Evolutionary conservation across 2,888 invertebrate species (phyloP).

Genomic region (Teinopalpus imperialis): DNA sequence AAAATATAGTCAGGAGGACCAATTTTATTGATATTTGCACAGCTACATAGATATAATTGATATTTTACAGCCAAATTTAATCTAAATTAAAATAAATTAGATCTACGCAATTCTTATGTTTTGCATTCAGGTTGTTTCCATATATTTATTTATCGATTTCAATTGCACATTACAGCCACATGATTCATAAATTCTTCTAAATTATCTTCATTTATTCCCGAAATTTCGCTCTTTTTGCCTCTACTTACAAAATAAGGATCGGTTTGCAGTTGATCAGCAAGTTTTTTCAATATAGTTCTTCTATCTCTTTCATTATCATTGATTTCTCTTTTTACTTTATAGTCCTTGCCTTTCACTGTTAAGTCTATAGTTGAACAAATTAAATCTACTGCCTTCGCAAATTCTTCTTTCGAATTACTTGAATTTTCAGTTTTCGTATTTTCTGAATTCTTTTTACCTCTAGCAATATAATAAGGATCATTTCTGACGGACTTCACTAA

Average conservation of each 20-base stretch:
- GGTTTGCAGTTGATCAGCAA: slow-evolving; percentile 65
- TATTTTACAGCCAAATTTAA: slow-evolving; percentile 11
- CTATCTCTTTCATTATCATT: slow-evolving; percentile 62
- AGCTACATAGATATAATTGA: slow-evolving; percentile 20
- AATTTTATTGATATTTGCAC: slow-evolving; percentile 27
- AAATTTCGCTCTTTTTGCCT: slow-evolving; percentile 57
- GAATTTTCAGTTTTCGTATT: slow-evolving; percentile 38
- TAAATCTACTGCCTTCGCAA: slow-evolving; percentile 56
- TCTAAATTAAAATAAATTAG: slow-evolving; percentile 10
- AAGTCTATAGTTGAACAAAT: slow-evolving; percentile 62
- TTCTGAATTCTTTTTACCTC: slow-evolving; percentile 69
- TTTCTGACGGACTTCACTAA: slow-evolving; percentile 72
- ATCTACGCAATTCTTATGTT: slow-evolving; percentile 19
- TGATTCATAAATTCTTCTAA: slow-evolving; percentile 56
- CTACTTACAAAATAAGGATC: slow-evolving; percentile 74
- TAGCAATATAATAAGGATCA: slow-evolving; percentile 76
- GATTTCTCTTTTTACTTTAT: slow-evolving; percentile 56
- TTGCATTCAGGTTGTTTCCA: neutral
- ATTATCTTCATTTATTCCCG: slow-evolving; percentile 36
- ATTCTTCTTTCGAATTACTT: slow-evolving; percentile 38
- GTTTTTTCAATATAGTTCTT: slow-evolving; percentile 62
- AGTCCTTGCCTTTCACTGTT: slow-evolving; percentile 38
- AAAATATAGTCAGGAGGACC: slow-evolving; percentile 6
- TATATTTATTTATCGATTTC: slow-evolving; percentile 21
- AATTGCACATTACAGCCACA: slow-evolving; percentile 57